phyloP scores from a whole-genome alignment of 2,797 vertebrate genomes.

The Hemitrygon akajei region DNA sequence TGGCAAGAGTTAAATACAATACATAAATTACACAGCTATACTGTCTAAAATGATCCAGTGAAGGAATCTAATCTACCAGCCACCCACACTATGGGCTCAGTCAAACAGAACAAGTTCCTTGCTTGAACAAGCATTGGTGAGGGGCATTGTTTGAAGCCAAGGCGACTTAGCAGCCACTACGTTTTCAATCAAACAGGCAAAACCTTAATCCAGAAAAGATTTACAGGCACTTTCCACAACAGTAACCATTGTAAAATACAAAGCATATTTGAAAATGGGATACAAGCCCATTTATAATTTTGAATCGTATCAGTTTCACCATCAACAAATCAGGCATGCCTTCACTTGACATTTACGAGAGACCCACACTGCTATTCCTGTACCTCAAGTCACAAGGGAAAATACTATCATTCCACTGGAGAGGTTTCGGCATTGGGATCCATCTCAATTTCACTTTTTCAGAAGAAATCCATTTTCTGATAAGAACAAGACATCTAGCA shows the following conservation, averaged over 20 bases:
- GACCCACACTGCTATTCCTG: not conserved
- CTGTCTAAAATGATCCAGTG: not conserved
- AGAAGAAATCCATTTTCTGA: not conserved
- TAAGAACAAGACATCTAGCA: not conserved
- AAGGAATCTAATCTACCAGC: not conserved
- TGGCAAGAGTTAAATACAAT: constrained; percentile 21
- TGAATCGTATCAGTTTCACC: not conserved
- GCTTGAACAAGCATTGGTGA: constrained; percentile 30
- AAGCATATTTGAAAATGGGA: not conserved
- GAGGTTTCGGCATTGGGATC: not conserved
- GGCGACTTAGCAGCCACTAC: not conserved
- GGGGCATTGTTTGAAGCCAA: not conserved
- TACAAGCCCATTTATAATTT: not conserved
- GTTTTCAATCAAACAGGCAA: constrained; percentile 4
- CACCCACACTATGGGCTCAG: not conserved
- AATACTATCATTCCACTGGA: not conserved
- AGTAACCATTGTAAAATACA: not conserved
- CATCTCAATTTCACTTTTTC: not conserved
- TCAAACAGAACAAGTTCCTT: not conserved
- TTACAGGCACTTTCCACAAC: not conserved
- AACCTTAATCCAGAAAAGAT: not conserved
- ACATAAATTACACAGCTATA: not conserved
- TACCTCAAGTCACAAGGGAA: not conserved
- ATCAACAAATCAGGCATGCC: not conserved
- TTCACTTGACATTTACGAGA: too few species aligned